Base-by-base conservation (phyloP, 2,797 vertebrate species). In the Alauda arvensis region DNA sequence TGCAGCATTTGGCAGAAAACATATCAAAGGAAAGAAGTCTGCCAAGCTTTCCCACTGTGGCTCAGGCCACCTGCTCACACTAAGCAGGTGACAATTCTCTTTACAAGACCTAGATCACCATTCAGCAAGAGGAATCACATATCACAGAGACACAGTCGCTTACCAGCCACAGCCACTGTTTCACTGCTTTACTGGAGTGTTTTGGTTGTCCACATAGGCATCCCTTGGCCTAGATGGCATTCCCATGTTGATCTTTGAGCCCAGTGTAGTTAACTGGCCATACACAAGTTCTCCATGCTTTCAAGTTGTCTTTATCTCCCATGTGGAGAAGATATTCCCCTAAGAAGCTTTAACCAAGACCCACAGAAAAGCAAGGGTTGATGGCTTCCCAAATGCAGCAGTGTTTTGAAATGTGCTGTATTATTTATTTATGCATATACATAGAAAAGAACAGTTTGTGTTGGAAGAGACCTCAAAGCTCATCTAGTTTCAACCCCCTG, bases 141-240 rank as follows among this genome's bases (percentile, higher is more conserved):
- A 37, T 4, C 28, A 49, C 0, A 1, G 49, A 83, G 26, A 40
- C 17, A 62, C 25, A n/a, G 25, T 18, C 51, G 62, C 43, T 80
- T 43, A 45, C 37, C 37, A 67, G 14, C 23, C 53, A 42, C 4
- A 69, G 26, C 3, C 1, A 1, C 21, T 46, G 29, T 3, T 72
- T 26, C 12, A 37, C 37, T 37, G 37, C 37, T 37, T 37, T 10
- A 46, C 28, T 66, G 75, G 28, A 49, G 20, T 17, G 10, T 4
- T 46, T 42, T 59, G 5, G 8, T 56, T 37, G 29, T 60, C 45
- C 33, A 5, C 0, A 0, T 3, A 14, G 15, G n/a, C 18, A 37
- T 42, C 24, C 23, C 15, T 6, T 14, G 10, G 24, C 52, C 75
- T 52, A 34, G 31, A 10, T 10, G 29, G 12, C 21, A 18, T 52